A percentile compares a stretch with the other conserved stretches of the same genome.
Conservation (phyloP, 2,113 vertebrate species). For the Nannospalax galili region DNA sequence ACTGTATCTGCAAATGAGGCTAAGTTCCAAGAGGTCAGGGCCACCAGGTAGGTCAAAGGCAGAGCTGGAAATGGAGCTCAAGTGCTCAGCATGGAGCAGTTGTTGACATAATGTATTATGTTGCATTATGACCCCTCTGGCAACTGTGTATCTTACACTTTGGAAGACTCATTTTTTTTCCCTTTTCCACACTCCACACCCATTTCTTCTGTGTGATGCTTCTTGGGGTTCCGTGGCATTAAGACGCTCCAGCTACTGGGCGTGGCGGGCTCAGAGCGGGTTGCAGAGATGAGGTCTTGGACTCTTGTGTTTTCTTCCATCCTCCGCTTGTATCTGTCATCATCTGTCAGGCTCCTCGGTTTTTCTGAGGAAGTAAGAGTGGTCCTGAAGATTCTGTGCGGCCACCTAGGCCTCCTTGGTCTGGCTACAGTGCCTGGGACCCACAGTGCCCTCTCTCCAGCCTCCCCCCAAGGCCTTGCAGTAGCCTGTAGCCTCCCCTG, state of each 20-base stretch:
- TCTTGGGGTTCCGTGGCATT: background rate
- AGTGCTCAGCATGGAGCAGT: too few species aligned
- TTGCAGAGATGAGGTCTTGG: background rate
- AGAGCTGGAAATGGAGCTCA: background rate
- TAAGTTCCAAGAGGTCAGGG: accelerated
- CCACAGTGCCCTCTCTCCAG: too few species aligned
- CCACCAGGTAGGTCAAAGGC: background rate
- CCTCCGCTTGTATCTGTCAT: accelerated
- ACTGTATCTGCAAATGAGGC: background rate
- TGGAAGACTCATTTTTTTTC: background rate
- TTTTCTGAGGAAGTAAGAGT: background rate
- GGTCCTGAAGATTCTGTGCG: background rate
- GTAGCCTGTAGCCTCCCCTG: too few species aligned
- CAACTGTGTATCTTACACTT: background rate
- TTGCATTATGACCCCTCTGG: background rate
- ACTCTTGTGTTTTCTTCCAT: background rate
- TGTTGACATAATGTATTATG: background rate
- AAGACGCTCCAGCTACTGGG: background rate
- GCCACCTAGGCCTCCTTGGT: background rate
- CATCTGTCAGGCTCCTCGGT: accelerated
- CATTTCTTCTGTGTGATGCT: accelerated
- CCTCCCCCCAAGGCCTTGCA: background rate
- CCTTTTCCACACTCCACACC: background rate
- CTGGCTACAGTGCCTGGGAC: background rate
- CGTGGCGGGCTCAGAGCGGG: background rate